Evolutionary conservation across 2,113 vertebrate species (phyloP), one percentile per base, ranked within the genome.

Genomic region (Misgurnus mizolepis): DNA sequence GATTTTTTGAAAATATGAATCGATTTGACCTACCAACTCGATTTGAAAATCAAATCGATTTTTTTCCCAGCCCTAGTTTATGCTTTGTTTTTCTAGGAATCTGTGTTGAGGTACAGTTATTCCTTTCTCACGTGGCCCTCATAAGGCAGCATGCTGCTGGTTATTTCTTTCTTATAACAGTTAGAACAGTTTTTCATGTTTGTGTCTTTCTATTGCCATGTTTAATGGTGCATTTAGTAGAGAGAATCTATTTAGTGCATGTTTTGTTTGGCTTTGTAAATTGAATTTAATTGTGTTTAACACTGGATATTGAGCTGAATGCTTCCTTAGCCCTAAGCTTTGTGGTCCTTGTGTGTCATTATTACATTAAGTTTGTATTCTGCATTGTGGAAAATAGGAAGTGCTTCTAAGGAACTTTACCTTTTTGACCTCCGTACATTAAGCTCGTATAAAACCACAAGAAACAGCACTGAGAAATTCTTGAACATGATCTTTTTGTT

Each of bases 201-300:
- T 50, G 22, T 61, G 64, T 61, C 50, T 69, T 55, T 55, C 61
- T 65, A 18, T 49, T 60, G 68, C 22, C 67, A 60, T 61, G 53
- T 78, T 82, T 78, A 78, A 73, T 64, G 58, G 76, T 58, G n/a
- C 75, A 56, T 65, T 64, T 61, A 67, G 67, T 27, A 22, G 62
- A 82, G 61, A 10, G 49, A 82, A 82, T 82, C 81, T 67, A 41
- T 72, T 82, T 78, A 82, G 50, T 53, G 15, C n/a, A 67, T 72
- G 67, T 82, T 82, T 78, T 72, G 68, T 82, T 60, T 60, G 49
- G 49, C 61, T 22, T 65, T 49, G 49, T 58, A 72, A 82, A 78
- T 78, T 45, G 43, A 82, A 78, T 78, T 78, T 50, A 49, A 67
- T n/a, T 62, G 40, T 27, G 9, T 80, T 56, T 67, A 75, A 50